Base-by-base conservation (phyloP, 2,797 vertebrate species). In the Chrysocyon brachyurus region DNA sequence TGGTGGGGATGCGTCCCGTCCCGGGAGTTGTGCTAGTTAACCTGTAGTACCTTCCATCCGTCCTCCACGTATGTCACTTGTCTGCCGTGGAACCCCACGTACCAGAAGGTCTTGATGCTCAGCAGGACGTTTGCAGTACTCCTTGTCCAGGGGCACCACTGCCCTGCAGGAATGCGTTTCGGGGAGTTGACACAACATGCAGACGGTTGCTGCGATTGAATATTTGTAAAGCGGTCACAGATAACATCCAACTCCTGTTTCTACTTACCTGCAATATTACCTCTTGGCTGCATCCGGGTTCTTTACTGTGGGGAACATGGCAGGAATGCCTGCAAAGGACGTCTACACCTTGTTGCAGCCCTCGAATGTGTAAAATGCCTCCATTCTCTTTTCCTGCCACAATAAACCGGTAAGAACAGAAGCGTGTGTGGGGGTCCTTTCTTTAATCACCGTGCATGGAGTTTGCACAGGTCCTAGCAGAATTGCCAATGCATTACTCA, bases 391-490 rank as follows among this genome's bases (percentile, higher is more conserved):
- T 94, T 90, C 63, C 56, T 97, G 91, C 96, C 82, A 77, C 96
- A 98, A 98, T 99, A 99, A 99, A 99, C 73, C 72, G 73, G 54
- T 24, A 21, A 90, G 90, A 97, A 63, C 36, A 84, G 22, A 4
- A 73, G 61, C 52, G 0, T 31, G 54, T 77, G 83, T 68, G 64
- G 12, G 12, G 56, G 26, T 88, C 49, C 14, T 90, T 70, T 40
- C 82, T 78, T 88, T 10, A 12, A 54, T 61, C 56, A 15, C 83
- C 68, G n/a, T n/a, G 2, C 72, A 24, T 3, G 49, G 1, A 54
- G 56, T 94, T 68, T 61, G 26, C 61, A 63, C 16, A 6, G 1
- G 70, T 86, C 87, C 59, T 91, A 0, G 3, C 36, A 24, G 90
- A 84, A 94, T 0, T 12, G 19, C 0, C 16, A 82, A n/a, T 86